A percentile compares a stretch with the other conserved stretches of the same genome.
Evolutionary conservation across 2,113 vertebrate species (phyloP).

Genomic region (Elanus axillaris): DNA sequence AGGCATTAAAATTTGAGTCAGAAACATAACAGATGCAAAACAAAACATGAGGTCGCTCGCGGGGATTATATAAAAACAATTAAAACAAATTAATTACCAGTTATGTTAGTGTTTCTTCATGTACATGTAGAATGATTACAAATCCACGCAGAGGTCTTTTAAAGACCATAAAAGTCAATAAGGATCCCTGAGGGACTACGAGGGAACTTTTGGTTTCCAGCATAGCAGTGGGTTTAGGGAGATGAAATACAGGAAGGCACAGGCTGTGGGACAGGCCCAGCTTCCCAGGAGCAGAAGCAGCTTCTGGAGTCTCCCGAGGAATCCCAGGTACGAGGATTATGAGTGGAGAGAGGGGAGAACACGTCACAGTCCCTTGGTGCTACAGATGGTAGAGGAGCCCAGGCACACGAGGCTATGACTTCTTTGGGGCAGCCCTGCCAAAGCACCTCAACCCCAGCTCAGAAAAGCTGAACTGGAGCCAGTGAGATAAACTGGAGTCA

Average conservation of each 20-base stretch:
- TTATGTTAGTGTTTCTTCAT: slow-evolving; percentile 48
- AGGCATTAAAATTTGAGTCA: slow-evolving; percentile 72
- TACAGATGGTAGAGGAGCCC: not conserved
- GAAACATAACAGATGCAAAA: slow-evolving; percentile 73
- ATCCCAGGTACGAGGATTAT: not conserved
- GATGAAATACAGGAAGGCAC: not conserved
- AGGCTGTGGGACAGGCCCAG: not conserved
- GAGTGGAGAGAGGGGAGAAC: not conserved
- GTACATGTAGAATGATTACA: slow-evolving; percentile 43
- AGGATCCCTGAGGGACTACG: not conserved
- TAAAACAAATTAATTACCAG: slow-evolving; percentile 74
- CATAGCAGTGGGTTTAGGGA: not conserved
- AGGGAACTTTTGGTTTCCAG: not conserved
- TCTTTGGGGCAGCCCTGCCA: not conserved
- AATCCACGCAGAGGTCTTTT: slow-evolving; percentile 34
- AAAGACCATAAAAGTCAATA: slow-evolving; percentile 41
- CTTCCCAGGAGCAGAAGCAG: not conserved
- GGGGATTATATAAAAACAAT: slow-evolving; percentile 72
- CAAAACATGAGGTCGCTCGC: slow-evolving; percentile 69
- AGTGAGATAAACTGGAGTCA: not conserved
- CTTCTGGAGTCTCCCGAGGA: not conserved
- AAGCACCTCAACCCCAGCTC: accelerated
- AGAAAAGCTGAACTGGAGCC: not conserved
- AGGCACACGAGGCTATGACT: not conserved
- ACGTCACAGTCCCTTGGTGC: not conserved